Evolutionary conservation across 2,888 invertebrate genomes (phyloP).

Genomic region (Parnassius mnemosyne): DNA sequence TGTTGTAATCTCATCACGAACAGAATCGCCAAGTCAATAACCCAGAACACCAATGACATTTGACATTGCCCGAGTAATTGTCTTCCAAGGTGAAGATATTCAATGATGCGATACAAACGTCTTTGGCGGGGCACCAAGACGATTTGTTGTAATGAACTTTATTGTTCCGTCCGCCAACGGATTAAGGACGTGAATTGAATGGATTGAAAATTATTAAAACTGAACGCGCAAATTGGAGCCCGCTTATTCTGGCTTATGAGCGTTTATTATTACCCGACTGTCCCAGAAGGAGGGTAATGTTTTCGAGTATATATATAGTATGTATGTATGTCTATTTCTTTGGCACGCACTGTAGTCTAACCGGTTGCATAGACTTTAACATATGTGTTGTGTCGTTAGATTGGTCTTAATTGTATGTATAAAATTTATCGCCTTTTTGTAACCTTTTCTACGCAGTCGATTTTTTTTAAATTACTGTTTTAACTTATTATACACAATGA

Average conservation of each 20-base stretch:
- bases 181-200: slow-evolving; percentile 20
- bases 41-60: slow-evolving; percentile 32
- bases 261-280: too few species aligned
- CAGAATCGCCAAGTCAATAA: slow-evolving; percentile 7
- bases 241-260: background rate
- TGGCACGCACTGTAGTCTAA: too few species aligned
- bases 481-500: too few species aligned
- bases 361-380: too few species aligned
- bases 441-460: too few species aligned
- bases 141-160: slow-evolving; percentile 20
- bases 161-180: slow-evolving; percentile 12
- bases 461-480: too few species aligned
- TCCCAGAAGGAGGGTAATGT: too few species aligned
- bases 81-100: slow-evolving; percentile 40
- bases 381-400: too few species aligned
- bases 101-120: slow-evolving; percentile 35
- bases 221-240: background rate
- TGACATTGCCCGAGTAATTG: slow-evolving; percentile 40
- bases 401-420: too few species aligned
- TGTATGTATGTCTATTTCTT: too few species aligned
- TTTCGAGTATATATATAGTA: too few species aligned
- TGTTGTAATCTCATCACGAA: background rate
- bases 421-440: too few species aligned
- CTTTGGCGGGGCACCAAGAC: slow-evolving; percentile 37
- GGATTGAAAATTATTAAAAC: background rate